Base-by-base conservation (phyloP, 2,797 vertebrate genomes). In the Ctenopoma kingsleyae region DNA sequence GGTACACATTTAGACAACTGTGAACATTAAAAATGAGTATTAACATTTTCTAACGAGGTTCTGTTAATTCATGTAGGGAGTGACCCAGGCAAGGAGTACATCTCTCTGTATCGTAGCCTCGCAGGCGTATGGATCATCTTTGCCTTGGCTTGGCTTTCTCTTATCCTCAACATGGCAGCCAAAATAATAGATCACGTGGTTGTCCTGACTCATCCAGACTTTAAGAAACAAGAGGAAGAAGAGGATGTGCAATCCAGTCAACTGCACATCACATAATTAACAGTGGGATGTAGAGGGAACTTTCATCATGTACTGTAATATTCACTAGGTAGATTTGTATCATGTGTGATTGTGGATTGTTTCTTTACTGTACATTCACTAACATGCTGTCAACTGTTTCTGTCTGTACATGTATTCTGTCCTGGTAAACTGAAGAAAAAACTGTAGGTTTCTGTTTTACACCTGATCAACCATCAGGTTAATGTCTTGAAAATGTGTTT, bases 51-150 rank as follows among this genome's bases (percentile, higher is more conserved):
- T 82, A 12, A 67, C 59, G 7, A n/a, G 15, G 5, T 38, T 8
- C 35, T 64, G 46, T 70, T 5, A 25, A 2, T 49, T 53, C 27
- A 50, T 51, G 8, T 51, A 95, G 94, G 94, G 15, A 89, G 90
- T 0, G 89, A 94, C 64, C 93, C 93, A 1, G 87, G 78, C 2
- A 95, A 92, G 78, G 80, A 93, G 54, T 94, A 95, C 85, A 92
- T 94, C 78, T 91, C 81, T 20, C 73, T 94, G 58, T 95, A 95
- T 87, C 92, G 93, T 10, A 89, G 93, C 81, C 85, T 95, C 6
- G 91, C 94, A 0, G 93, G 93, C 0, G 52, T 95, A 8, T 95
- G 94, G 94, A 93, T 95, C 80, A 84, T 94, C 70, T 90, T 95
- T 7, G 93, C 90, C 8, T 76, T 95, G 47, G 93, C 90, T 40